phyloP scores from a whole-genome alignment of 2,888 invertebrate species.

The Asteroscopus sphinx region DNA sequence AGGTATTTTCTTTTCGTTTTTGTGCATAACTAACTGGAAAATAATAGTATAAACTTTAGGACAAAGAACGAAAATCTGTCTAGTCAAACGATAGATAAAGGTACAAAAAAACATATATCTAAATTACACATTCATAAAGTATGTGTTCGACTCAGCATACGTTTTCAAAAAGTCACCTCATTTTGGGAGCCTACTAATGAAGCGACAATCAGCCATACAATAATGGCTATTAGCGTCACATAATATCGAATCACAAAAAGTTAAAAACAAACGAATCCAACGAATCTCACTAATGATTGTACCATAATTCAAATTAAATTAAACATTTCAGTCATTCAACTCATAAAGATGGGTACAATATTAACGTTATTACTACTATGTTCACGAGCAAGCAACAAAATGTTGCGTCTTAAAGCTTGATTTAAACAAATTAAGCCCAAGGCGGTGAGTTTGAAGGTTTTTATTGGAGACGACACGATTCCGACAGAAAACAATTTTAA shows the following conservation, averaged over 20 bases:
- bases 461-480: constrained; percentile 47
- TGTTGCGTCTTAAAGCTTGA: constrained; percentile 71
- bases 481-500: not conserved
- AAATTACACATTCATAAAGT: too few relatives aligned
- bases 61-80: too few relatives aligned
- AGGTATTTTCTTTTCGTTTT: too few relatives aligned
- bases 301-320: constrained; percentile 42
- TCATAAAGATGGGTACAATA: constrained; percentile 54
- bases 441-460: constrained; percentile 49
- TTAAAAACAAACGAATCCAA: constrained; percentile 1
- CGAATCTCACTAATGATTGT: constrained; percentile 12
- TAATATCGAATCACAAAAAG: not conserved
- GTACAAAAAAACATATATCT: too few relatives aligned
- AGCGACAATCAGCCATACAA: too few relatives aligned
- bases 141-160: too few relatives aligned
- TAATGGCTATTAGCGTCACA: too few relatives aligned
- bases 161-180: too few relatives aligned
- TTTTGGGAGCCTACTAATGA: too few relatives aligned
- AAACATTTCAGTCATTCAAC: constrained; percentile 54
- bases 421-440: constrained; percentile 76
- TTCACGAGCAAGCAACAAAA: constrained; percentile 67
- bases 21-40: too few relatives aligned
- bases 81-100: too few relatives aligned
- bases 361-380: constrained; percentile 63
- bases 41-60: too few relatives aligned